Evolutionary conservation across 2,797 vertebrate species (phyloP).

Genomic region (Lophura swinhoii): DNA sequence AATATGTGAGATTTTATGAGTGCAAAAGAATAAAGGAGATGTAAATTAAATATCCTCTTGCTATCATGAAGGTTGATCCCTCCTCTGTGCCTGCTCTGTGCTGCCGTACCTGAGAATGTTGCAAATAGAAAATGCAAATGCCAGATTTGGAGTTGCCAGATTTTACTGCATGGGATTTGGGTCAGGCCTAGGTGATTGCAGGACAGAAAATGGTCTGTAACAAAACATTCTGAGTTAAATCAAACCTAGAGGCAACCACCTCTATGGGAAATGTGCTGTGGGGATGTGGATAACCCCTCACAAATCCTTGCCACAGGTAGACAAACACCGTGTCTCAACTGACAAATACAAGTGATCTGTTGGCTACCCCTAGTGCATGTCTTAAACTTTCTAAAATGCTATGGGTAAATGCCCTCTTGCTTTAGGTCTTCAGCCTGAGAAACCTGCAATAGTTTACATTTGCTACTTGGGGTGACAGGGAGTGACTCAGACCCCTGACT

Average conservation of each 20-base stretch:
- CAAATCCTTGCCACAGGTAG: background rate
- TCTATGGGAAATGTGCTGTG: accelerated
- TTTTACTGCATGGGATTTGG: background rate
- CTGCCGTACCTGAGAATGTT: background rate
- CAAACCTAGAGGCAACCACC: background rate
- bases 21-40: background rate
- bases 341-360: background rate
- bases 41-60: background rate
- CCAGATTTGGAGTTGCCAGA: background rate
- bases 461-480: background rate
- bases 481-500: accelerated
- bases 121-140: background rate
- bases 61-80: background rate
- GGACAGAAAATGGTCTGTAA: background rate
- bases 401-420: background rate
- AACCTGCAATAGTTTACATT: background rate
- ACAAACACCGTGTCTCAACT: background rate
- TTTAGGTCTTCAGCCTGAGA: background rate
- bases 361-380: background rate
- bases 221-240: background rate
- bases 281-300: accelerated
- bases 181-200: background rate
- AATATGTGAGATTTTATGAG: background rate
- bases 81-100: background rate
- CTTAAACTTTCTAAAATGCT: background rate